Percentiles rank a stretch among this genome's conserved stretches.
phyloP scores from a whole-genome alignment of 2,797 vertebrate genomes.

The Cheracebus regulus region DNA sequence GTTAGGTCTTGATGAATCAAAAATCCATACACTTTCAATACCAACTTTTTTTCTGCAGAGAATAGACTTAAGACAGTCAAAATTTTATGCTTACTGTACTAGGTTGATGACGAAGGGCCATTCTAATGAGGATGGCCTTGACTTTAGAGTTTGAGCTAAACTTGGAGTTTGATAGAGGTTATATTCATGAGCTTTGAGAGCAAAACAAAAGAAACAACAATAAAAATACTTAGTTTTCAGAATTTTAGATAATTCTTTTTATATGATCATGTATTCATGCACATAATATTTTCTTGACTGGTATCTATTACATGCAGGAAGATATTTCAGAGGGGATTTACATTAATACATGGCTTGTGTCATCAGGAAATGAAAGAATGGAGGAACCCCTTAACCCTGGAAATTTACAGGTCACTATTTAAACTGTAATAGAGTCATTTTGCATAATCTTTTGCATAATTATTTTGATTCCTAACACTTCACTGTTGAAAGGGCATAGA shows the following conservation, averaged over 20 bases:
- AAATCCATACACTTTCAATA: not conserved
- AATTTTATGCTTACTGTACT: not conserved
- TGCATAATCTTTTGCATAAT: slow-evolving; percentile 43
- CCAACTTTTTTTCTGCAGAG: not conserved
- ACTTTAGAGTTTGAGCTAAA: not conserved
- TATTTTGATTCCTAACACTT: slow-evolving; percentile 44
- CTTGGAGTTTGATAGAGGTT: not conserved
- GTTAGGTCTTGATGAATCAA: slow-evolving; percentile 36
- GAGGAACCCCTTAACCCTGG: not conserved
- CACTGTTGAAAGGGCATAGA: not conserved
- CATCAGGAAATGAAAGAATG: not conserved
- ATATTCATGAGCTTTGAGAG: slow-evolving; percentile 31
- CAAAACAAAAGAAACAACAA: not conserved
- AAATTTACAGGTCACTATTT: slow-evolving; percentile 17
- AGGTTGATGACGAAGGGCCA: not conserved
- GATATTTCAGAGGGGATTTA: not conserved
- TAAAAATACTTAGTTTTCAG: not conserved
- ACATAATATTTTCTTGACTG: not conserved
- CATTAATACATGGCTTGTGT: not conserved
- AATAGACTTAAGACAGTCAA: not conserved
- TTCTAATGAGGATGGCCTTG: slow-evolving; percentile 59
- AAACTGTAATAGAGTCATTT: not conserved
- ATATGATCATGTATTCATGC: not conserved
- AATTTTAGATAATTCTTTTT: slow-evolving; percentile 26
- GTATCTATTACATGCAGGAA: not conserved